Evolutionary conservation across 2,888 invertebrate species (phyloP).

Genomic region (Thalpophila matura): DNA sequence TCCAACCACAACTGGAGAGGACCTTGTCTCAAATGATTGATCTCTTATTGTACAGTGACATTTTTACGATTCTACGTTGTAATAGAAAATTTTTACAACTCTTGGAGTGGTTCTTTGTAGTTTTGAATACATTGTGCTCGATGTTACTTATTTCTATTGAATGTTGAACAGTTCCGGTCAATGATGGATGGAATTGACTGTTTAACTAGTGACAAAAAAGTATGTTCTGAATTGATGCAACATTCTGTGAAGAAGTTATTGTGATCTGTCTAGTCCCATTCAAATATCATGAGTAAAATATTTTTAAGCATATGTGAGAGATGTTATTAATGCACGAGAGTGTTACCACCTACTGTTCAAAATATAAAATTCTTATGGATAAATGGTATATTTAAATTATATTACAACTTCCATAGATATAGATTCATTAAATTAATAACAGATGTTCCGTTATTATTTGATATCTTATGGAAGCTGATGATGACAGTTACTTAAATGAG

Average conservation of each 20-base stretch:
- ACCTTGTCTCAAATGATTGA: constrained; percentile 86
- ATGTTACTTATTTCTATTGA: constrained; percentile 66
- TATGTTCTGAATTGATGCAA: constrained; percentile 62
- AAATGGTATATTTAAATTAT: constrained; percentile 40
- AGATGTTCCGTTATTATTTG: constrained; percentile 13
- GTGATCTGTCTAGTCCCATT: constrained; percentile 19
- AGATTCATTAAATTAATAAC: constrained; percentile 26
- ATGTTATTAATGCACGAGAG: constrained; percentile 3
- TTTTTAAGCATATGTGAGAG: constrained; percentile 14
- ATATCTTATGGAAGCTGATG: constrained; percentile 4
- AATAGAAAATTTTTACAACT: constrained; percentile 81
- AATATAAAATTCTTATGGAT: constrained; percentile 11
- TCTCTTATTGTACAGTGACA: constrained; percentile 84
- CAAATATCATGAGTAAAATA: background rate
- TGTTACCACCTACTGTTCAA: constrained; percentile 31
- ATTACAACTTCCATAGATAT: constrained; percentile 19
- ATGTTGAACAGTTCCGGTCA: constrained; percentile 86
- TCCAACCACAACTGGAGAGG: constrained; percentile 80
- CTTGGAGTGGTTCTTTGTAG: constrained; percentile 76
- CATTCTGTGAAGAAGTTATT: constrained; percentile 32
- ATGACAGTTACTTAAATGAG: constrained; percentile 13
- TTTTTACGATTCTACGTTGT: constrained; percentile 82
- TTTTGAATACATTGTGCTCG: constrained; percentile 74
- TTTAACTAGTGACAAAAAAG: constrained; percentile 62
- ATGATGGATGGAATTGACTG: constrained; percentile 81